Evolutionary conservation across 2,888 invertebrate genomes (phyloP), one percentile per base, ranked within the genome.

Genomic region (Marronus borbonicus): DNA sequence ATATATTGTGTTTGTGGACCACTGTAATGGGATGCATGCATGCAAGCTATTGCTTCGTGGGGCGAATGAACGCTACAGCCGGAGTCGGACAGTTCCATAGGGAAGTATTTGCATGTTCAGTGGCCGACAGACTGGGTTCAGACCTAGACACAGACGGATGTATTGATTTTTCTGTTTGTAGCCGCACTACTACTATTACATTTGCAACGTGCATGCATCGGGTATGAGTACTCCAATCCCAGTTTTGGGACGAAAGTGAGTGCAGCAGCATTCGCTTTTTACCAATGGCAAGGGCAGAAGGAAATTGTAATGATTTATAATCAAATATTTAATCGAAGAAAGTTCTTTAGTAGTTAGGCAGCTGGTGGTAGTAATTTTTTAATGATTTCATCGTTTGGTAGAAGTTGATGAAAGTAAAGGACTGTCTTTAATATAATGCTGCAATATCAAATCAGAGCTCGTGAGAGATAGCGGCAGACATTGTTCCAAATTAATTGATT

Each of bases 101-200:
- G 72, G 72, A 72, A 72, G 72, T 60, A 72, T 72, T 72, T 72
- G 72, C 72, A 72, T 72, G 72, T 72, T 72, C 72, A 72, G 39
- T 60, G 58, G 60, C 72, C 60, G 72, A 72, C 72, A 60, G 60
- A 72, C 72, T 72, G 36, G 55, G 44, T 72, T 58, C 72, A 72
- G 72, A 72, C 72, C 72, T 72, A 72, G 72, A 72, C 58, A 72
- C 60, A 72, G 72, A 72, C 72, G 60, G 60, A 72, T 72, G 60
- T 72, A 72, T 72, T 72, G 72, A 72, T 72, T 72, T 70, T 72
- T 39, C 72, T 44, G 28, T 72, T 60, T 39, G 58, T 39, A 60
- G 31, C 39, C 49, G 68, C 68, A 68, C 49, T 49, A 58, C 58
- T 20, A 70, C 70, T 36, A 28, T 8, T 44, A 39, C 39, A 65